Evolutionary conservation across 2,888 invertebrate genomes (phyloP).

Genomic region (Ariolimax columbianus): DNA sequence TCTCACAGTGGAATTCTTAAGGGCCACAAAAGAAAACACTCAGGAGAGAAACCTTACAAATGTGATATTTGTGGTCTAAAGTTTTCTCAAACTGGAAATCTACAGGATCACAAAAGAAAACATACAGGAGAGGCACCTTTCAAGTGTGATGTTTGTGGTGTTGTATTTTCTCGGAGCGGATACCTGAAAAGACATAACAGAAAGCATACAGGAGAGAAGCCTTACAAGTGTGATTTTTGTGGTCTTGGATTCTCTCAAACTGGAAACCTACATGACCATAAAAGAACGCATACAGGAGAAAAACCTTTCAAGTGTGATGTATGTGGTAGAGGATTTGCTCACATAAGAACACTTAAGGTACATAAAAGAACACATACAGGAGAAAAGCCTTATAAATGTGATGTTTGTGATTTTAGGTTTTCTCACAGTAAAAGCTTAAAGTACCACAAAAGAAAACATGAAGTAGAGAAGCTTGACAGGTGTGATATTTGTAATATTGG

Average conservation of each 20-base stretch:
- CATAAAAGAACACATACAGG: neutral
- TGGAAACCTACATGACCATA: neutral
- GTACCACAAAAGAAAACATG: neutral
- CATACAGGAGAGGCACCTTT: conserved; percentile 19
- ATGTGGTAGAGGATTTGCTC: neutral
- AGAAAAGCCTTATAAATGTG: neutral
- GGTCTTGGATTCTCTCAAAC: neutral
- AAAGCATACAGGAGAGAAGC: conserved; percentile 28
- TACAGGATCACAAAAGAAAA: neutral
- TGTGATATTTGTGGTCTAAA: neutral
- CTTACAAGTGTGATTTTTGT: conserved; percentile 16
- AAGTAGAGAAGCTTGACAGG: neutral
- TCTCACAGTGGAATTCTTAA: neutral
- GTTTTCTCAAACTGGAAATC: neutral
- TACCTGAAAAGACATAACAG: neutral
- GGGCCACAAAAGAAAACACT: neutral
- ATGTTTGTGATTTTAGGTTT: neutral
- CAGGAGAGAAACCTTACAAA: conserved; percentile 23
- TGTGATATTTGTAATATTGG: neutral
- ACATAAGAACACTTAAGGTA: neutral
- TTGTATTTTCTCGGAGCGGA: neutral
- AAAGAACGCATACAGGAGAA: conserved; percentile 23
- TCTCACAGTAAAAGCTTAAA: neutral
- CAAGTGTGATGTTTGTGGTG: conserved; percentile 19
- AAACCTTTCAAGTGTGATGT: conserved; percentile 16